Conservation (phyloP, 2,113 vertebrate species). For the Pollimyrus isidori region DNA sequence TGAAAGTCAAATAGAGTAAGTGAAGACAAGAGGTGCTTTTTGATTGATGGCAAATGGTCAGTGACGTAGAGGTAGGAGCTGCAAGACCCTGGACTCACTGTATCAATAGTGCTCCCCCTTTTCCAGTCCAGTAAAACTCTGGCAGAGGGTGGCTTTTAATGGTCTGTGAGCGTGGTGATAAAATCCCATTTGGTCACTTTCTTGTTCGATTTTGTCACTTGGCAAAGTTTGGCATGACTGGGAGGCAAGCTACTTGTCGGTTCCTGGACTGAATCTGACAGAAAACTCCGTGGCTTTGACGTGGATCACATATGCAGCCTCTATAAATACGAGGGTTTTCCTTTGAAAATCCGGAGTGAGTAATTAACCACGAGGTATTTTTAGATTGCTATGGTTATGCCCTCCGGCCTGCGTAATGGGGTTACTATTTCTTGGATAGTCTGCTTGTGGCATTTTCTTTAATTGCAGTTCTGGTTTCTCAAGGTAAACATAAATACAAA, state of each 20-base stretch:
- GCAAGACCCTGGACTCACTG: constrained; percentile 36
- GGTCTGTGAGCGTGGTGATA: constrained; percentile 43
- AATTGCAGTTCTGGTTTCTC: constrained; percentile 24
- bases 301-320: constrained; percentile 12
- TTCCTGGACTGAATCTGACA: constrained; percentile 14
- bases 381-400: constrained; percentile 22
- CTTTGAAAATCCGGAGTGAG: constrained; percentile 27
- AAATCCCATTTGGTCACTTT: constrained; percentile 17
- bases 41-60: background rate
- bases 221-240: background rate
- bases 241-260: constrained; percentile 37
- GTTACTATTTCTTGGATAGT: constrained; percentile 23
- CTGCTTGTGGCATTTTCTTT: constrained; percentile 22
- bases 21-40: background rate
- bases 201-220: constrained; percentile 53
- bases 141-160: constrained; percentile 56
- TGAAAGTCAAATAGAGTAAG: background rate
- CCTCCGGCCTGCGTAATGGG: constrained; percentile 17
- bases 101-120: constrained; percentile 50
- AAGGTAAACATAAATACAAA: constrained; percentile 22
- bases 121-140: constrained; percentile 64
- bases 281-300: constrained; percentile 22
- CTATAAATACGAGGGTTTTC: constrained; percentile 21
- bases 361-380: constrained; percentile 35
- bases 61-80: background rate